A percentile compares a stretch with the other conserved stretches of the same genome.
Conservation (phyloP, 2,797 vertebrate species). For the Xenops minutus region DNA sequence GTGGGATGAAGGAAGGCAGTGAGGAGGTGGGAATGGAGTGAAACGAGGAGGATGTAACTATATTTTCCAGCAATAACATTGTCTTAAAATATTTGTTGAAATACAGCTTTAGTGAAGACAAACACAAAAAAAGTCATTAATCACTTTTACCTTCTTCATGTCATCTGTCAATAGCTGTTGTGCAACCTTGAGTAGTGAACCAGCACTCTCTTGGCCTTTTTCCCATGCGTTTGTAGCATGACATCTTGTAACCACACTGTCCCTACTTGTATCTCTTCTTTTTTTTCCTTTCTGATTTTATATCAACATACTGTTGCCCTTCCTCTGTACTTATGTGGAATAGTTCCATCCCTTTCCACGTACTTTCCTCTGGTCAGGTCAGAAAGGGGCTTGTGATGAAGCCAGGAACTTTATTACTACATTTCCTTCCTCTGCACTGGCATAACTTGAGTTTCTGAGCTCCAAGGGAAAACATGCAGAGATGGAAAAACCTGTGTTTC, state of each 20-base stretch:
- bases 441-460: not conserved
- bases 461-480: not conserved
- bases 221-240: not conserved
- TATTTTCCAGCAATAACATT: not conserved
- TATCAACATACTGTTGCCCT: not conserved
- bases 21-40: not conserved
- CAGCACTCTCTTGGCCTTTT: not conserved
- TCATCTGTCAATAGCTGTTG: not conserved
- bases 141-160: rapidly evolving
- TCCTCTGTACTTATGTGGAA: not conserved
- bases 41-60: not conserved
- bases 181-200: not conserved
- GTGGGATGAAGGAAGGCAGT: not conserved
- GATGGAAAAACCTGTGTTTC: constrained; percentile 3
- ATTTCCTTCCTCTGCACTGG: not conserved
- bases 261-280: not conserved
- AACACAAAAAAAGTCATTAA: not conserved
- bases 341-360: not conserved
- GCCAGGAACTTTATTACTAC: not conserved
- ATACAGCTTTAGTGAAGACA: not conserved
- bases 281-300: not conserved
- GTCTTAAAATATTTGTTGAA: not conserved
- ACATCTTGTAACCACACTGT: not conserved
- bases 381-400: not conserved
- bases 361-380: not conserved